A percentile compares a stretch with the other conserved stretches of the same genome.
Conservation (phyloP, 2,113 vertebrate genomes). For the Puntigrus tetrazona region DNA sequence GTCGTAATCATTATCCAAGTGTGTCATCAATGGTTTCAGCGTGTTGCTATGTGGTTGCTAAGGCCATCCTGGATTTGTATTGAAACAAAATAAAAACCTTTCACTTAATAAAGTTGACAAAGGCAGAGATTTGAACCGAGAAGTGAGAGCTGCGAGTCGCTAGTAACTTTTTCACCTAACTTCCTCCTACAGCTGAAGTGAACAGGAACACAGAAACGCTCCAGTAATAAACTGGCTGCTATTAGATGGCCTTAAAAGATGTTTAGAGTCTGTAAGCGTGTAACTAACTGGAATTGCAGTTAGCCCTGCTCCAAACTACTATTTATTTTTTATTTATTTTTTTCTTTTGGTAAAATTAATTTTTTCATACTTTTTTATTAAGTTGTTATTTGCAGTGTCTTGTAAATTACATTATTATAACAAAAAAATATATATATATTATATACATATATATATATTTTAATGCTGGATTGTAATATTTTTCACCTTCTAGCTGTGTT, state of each 20-base stretch:
- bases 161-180: not conserved
- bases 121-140: not conserved
- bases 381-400: too few relatives aligned
- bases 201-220: not conserved
- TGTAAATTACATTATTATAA: too few relatives aligned
- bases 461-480: too few relatives aligned
- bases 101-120: not conserved
- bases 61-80: not conserved
- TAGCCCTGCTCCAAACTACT: not conserved
- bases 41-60: not conserved
- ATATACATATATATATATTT: too few relatives aligned
- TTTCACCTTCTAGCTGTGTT: too few relatives aligned
- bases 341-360: too few relatives aligned
- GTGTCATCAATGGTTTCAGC: not conserved
- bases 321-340: too few relatives aligned
- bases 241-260: not conserved
- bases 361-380: too few relatives aligned
- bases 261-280: not conserved
- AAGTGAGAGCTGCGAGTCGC: not conserved
- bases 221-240: not conserved
- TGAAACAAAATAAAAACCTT: not conserved
- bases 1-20: not conserved
- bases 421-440: too few relatives aligned
- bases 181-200: not conserved
- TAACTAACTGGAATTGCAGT: not conserved